phyloP scores from a whole-genome alignment of 2,113 vertebrate species.

The Megatriorchis doriae region DNA sequence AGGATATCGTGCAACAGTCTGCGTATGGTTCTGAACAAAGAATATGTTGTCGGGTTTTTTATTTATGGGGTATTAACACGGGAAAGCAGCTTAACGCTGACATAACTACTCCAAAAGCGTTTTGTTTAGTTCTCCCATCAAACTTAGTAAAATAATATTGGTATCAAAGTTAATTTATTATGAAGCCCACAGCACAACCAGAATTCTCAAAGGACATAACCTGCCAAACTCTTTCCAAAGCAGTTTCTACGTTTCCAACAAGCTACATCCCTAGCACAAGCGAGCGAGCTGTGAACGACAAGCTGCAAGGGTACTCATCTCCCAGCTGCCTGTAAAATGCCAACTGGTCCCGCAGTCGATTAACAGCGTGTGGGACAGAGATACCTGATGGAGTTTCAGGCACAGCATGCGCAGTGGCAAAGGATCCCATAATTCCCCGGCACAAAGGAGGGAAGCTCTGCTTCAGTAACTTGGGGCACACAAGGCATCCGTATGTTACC shows the following conservation, averaged over 20 bases:
- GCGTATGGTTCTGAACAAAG: neutral
- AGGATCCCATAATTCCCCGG: neutral
- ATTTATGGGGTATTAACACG: neutral
- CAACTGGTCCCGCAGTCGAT: fast-evolving
- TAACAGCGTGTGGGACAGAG: fast-evolving
- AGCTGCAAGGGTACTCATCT: neutral
- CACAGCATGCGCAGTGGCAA: neutral
- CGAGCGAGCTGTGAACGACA: fast-evolving
- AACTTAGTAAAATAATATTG: neutral
- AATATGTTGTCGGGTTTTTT: neutral
- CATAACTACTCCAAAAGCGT: neutral
- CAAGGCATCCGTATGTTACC: fast-evolving
- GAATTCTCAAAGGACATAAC: neutral
- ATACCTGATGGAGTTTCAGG: neutral
- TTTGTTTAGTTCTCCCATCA: neutral
- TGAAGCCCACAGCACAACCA: neutral
- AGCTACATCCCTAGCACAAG: neutral
- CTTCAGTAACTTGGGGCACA: neutral
- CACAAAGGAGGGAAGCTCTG: neutral
- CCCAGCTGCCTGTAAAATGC: neutral
- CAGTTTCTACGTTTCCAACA: neutral
- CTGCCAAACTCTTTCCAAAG: neutral
- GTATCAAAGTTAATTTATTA: neutral
- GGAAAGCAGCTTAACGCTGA: neutral
- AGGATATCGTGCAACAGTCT: neutral